phyloP scores from a whole-genome alignment of 2,113 vertebrate species.

The Rhabdomys dilectus region DNA sequence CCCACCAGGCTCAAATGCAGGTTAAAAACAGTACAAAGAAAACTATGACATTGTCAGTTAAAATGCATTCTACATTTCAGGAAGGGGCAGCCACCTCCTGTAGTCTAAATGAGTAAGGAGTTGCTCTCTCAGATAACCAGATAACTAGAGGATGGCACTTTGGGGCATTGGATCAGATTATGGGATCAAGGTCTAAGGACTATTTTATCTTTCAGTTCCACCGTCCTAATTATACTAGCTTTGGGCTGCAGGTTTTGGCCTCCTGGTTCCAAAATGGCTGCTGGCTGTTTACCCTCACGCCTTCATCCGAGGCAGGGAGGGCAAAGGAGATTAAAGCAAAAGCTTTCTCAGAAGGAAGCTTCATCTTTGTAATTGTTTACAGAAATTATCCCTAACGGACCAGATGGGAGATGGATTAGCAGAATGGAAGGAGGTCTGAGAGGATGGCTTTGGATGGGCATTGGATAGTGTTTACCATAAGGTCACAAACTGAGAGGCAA shows the following conservation, averaged over 20 bases:
- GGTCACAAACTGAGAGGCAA: not conserved
- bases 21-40: not conserved
- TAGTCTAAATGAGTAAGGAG: not conserved
- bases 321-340: not conserved
- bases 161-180: not conserved
- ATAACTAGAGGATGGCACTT: not conserved
- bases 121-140: not conserved
- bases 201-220: slow-evolving; percentile 8
- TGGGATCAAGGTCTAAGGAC: not conserved
- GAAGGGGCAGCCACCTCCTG: not conserved
- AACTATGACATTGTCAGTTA: not conserved
- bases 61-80: not conserved
- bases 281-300: not conserved
- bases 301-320: not conserved
- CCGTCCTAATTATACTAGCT: not conserved
- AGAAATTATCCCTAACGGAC: not conserved
- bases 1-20: not conserved
- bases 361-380: not conserved
- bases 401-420: not conserved
- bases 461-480: not conserved
- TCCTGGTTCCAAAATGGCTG: slow-evolving; percentile 35
- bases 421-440: not conserved
- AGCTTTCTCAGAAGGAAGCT: not conserved
- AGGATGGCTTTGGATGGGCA: not conserved
- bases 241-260: not conserved